Evolutionary conservation across 1,140 invertebrate species (phyloP), one percentile per base, ranked within the genome.

Genomic region (Cyphomyrmex costatus): DNA sequence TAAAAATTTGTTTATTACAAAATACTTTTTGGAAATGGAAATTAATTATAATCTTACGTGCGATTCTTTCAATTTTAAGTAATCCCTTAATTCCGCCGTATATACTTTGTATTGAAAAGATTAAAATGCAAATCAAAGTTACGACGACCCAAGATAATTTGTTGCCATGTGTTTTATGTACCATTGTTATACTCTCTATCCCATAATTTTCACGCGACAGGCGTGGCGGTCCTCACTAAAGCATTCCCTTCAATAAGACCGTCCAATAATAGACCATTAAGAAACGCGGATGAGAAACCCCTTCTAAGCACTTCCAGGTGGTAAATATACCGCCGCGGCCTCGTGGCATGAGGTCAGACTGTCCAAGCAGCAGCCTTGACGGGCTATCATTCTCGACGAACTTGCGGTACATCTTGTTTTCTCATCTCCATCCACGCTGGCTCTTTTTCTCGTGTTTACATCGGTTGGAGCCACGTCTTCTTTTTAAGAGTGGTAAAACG

Each of bases 281-380:
- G 21, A 24, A 56, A 82, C 79, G 66, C 36, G 53, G 51, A 66
- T 85, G 53, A 58, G 73, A 68, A 65, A 21, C 6, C 24, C 27
- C 61, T 21, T 68, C 58, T 42, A 65, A 66, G 30, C 61, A 78
- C 46, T 53, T 63, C 60, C 71, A 78, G 61, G 82, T 85, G 82
- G 73, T 78, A 85, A 78, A 85, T 85, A 56, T 66, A 76, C 24
- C 71, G 24, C 8, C 58, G 61, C 8, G 33, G 82, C 46, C 24
- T 53, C 73, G 60, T 53, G 82, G 56, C 82, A 60, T 65, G 71
- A 46, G 82, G 82, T 85, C 82, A 85, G 46, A 53, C 49, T 53
- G 71, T 85, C 36, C 82, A 78, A 63, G 82, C 30, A 78, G 73
- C 73, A 85, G 60, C 73, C 82, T 56, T 78, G 82, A 85, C 82